These are phyloP conservation scores for Polyommatus iphigenia DNA, from an alignment of 2,888 invertebrate genomes.

Conservation along the genomic window DNA sequence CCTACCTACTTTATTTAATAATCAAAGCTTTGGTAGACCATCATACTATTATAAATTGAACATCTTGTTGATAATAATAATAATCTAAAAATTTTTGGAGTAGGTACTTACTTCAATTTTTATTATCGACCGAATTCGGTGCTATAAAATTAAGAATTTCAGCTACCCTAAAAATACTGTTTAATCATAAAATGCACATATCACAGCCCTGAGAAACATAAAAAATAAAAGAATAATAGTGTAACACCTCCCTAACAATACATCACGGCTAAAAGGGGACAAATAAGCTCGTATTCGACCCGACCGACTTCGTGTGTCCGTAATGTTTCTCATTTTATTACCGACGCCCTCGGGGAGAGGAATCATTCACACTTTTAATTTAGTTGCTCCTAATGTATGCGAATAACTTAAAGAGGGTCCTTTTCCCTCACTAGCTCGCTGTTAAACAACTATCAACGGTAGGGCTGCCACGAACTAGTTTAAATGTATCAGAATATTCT, in stretches of 20 bases:
- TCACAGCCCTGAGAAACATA: conserved; percentile 17
- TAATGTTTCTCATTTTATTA: conserved; percentile 76
- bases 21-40: too few relatives aligned
- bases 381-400: conserved; percentile 78
- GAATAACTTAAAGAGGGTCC: conserved; percentile 66
- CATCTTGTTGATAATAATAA: too few relatives aligned
- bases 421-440: conserved; percentile 59
- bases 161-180: neutral
- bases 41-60: too few relatives aligned
- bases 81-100: too few relatives aligned
- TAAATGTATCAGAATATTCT: neutral
- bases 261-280: conserved; percentile 50
- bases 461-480: conserved; percentile 40
- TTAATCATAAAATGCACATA: neutral
- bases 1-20: too few relatives aligned
- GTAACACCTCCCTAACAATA: conserved; percentile 46
- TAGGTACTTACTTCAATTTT: neutral
- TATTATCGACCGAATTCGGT: neutral
- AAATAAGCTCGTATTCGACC: conserved; percentile 71
- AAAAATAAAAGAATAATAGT: conserved; percentile 39
- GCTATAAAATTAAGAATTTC: neutral
- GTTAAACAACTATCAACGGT: conserved; percentile 75
- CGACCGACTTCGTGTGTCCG: conserved; percentile 72
- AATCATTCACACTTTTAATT: conserved; percentile 79
- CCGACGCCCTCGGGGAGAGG: conserved; percentile 53